Conservation (phyloP, 2,797 vertebrate species). For the Austrolebias charrua region DNA sequence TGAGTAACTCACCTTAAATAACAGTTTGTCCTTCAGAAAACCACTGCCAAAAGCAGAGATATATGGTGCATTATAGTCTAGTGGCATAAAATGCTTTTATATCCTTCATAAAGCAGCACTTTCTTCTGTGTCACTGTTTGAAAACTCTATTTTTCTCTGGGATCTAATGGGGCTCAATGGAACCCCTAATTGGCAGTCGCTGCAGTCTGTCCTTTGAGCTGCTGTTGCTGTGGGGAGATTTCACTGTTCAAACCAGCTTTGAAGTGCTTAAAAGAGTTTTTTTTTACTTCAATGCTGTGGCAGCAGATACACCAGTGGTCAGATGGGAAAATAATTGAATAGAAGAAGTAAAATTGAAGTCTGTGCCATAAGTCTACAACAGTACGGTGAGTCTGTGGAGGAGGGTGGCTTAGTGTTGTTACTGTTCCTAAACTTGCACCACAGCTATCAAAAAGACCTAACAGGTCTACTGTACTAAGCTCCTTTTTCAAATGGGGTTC, state of each 20-base stretch:
- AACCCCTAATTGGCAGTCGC: slow-evolving; percentile 88
- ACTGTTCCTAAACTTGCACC: slow-evolving; percentile 26
- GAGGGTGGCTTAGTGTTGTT: slow-evolving; percentile 50
- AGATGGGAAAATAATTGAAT: slow-evolving; percentile 63
- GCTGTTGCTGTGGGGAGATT: slow-evolving; percentile 78
- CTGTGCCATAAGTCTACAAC: slow-evolving; percentile 42
- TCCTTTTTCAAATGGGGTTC: slow-evolving; percentile 37
- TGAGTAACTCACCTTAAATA: slow-evolving; percentile 59
- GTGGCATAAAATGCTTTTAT: slow-evolving; percentile 63
- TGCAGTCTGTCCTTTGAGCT: slow-evolving; percentile 81
- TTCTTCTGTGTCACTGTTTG: slow-evolving; percentile 62
- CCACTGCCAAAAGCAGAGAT: slow-evolving; percentile 49
- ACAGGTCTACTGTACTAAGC: slow-evolving; percentile 32
- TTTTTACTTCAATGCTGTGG: slow-evolving; percentile 59
- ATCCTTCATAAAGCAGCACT: slow-evolving; percentile 66
- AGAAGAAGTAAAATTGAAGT: slow-evolving; percentile 53
- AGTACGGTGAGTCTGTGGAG: slow-evolving; percentile 21
- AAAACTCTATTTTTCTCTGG: slow-evolving; percentile 77
- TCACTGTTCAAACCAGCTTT: slow-evolving; percentile 80
- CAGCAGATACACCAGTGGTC: slow-evolving; percentile 64
- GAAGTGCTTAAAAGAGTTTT: slow-evolving; percentile 83
- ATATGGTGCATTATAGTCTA: slow-evolving; percentile 42
- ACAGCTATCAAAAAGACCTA: slow-evolving; percentile 33
- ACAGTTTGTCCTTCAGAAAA: slow-evolving; percentile 70
- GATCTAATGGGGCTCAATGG: slow-evolving; percentile 83